phyloP scores from a whole-genome alignment of 2,888 invertebrate species.

The Creontiades dilutus region DNA sequence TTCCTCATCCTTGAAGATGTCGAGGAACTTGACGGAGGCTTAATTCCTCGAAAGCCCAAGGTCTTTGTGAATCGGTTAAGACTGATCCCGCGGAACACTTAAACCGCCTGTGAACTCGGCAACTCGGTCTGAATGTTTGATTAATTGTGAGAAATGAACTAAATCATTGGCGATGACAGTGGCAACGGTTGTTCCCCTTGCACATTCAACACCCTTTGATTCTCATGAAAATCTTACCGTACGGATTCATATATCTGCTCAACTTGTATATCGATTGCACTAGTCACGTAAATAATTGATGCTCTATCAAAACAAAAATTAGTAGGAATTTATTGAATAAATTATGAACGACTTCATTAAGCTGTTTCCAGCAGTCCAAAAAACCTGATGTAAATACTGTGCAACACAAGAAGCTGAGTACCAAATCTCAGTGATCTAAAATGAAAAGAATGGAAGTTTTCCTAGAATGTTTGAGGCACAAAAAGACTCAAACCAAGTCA shows the following conservation, averaged over 20 bases:
- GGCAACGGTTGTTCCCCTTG: neutral
- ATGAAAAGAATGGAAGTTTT: too few relatives aligned
- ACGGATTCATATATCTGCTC: neutral
- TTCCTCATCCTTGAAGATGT: constrained; percentile 42
- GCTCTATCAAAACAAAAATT: too few relatives aligned
- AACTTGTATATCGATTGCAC: too few relatives aligned
- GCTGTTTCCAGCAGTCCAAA: too few relatives aligned
- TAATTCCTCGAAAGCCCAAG: constrained; percentile 50
- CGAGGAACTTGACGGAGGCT: constrained; percentile 49
- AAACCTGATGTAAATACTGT: too few relatives aligned
- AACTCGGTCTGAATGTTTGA: constrained; percentile 49
- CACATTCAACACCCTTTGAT: neutral
- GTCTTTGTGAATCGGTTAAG: constrained; percentile 67
- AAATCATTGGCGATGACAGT: constrained; percentile 36
- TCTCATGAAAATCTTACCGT: neutral
- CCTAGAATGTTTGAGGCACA: too few relatives aligned
- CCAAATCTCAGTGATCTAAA: too few relatives aligned
- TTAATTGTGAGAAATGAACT: constrained; percentile 57
- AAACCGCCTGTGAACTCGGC: constrained; percentile 30
- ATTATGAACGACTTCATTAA: too few relatives aligned
- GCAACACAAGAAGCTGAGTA: too few relatives aligned
- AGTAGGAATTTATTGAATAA: too few relatives aligned
- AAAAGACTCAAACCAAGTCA: too few relatives aligned
- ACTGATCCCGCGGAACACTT: constrained; percentile 30
- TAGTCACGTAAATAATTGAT: too few relatives aligned